Conservation (phyloP, 2,797 vertebrate species). For the Chelon labrosus region DNA sequence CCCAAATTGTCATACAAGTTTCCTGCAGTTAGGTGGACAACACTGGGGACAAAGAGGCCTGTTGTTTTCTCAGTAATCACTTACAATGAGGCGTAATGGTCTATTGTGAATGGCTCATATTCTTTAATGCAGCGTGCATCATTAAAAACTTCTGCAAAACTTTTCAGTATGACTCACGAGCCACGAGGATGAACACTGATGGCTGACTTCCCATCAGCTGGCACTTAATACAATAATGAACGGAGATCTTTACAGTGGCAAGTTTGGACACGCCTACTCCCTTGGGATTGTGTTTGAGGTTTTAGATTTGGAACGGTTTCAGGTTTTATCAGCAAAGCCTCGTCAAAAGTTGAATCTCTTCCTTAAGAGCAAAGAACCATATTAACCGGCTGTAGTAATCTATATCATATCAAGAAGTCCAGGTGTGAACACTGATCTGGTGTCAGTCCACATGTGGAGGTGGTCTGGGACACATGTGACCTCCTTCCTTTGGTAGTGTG, state of each 20-base stretch:
- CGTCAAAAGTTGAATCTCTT: too few relatives aligned
- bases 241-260: neutral
- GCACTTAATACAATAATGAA: neutral
- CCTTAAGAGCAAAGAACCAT: too few relatives aligned
- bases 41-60: conserved; percentile 8
- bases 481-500: too few relatives aligned
- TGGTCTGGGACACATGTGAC: too few relatives aligned
- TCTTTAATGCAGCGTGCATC: conserved; percentile 37
- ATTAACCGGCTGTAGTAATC: too few relatives aligned
- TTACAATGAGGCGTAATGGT: conserved; percentile 55
- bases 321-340: too few relatives aligned
- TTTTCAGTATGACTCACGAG: conserved; percentile 24
- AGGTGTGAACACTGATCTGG: too few relatives aligned
- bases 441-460: too few relatives aligned
- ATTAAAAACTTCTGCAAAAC: conserved; percentile 58
- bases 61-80: conserved; percentile 51
- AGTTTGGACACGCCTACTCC: neutral
- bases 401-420: too few relatives aligned
- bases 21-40: conserved; percentile 28
- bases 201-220: conserved; percentile 4
- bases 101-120: conserved; percentile 52
- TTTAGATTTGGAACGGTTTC: too few relatives aligned
- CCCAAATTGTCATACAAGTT: conserved; percentile 38
- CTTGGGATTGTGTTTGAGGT: too few relatives aligned
- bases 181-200: neutral